Percentiles rank a stretch among this genome's conserved stretches.
phyloP scores from a whole-genome alignment of 2,888 invertebrate species.

The Carpatolechia fugitivella region DNA sequence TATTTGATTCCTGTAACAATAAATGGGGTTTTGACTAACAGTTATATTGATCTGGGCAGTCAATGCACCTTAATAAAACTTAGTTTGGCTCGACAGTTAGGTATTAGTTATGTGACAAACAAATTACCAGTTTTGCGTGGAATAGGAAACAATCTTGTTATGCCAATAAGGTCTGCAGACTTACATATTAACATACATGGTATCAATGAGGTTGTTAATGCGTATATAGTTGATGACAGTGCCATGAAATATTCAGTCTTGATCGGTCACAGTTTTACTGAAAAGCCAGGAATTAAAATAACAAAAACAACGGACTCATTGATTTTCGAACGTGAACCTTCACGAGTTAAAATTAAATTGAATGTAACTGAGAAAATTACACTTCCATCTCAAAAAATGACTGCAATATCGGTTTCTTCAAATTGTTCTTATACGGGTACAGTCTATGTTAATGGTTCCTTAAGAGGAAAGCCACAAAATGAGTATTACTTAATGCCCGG shows the following conservation, averaged over 20 bases:
- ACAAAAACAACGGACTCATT: neutral
- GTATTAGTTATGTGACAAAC: neutral
- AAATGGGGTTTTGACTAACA: conserved; percentile 5
- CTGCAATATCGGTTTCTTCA: neutral
- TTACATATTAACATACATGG: neutral
- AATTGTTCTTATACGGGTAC: neutral
- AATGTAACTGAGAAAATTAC: neutral
- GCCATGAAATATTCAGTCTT: conserved; percentile 3
- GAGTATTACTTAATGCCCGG: conserved; percentile 17
- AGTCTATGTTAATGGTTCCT: conserved; percentile 1
- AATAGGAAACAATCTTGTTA: conserved; percentile 13
- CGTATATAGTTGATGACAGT: neutral
- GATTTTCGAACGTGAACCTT: neutral
- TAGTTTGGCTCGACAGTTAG: conserved; percentile 2
- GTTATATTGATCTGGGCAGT: conserved; percentile 23
- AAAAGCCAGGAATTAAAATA: conserved; percentile 8
- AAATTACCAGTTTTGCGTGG: conserved; percentile 16
- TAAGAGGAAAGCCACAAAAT: neutral
- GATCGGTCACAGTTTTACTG: conserved; percentile 8
- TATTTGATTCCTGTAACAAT: conserved; percentile 14
- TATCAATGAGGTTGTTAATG: conserved; percentile 2
- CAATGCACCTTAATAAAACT: conserved; percentile 18
- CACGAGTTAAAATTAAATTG: neutral
- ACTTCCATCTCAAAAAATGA: neutral
- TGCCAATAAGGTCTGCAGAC: conserved; percentile 3